Conservation (phyloP, 2,797 vertebrate species). For the Onychomys leucogaster region DNA sequence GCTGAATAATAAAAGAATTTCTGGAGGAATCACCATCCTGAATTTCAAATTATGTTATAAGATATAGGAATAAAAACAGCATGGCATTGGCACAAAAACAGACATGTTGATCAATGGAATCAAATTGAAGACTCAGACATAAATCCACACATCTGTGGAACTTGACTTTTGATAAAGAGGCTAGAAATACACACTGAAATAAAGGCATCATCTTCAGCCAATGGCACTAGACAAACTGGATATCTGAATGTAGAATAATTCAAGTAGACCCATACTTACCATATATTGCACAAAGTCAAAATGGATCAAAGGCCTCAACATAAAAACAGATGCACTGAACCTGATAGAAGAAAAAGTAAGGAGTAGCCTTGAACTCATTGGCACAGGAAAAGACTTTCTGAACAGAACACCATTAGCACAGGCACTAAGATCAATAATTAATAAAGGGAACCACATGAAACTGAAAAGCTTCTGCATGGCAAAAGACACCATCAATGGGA, state of each 20-base stretch:
- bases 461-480: not conserved
- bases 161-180: not conserved
- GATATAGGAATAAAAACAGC: not conserved
- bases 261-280: not conserved
- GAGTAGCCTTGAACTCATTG: not conserved
- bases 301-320: not conserved
- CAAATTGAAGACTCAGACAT: not conserved
- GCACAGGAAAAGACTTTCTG: not conserved
- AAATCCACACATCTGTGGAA: too few relatives aligned
- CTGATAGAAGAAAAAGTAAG: not conserved
- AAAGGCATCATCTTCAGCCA: not conserved
- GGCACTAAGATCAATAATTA: not conserved
- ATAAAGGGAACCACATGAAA: not conserved
- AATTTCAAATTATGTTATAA: not conserved
- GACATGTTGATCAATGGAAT: not conserved
- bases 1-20: not conserved
- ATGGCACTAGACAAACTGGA: not conserved
- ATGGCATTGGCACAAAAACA: not conserved
- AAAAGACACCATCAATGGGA: not conserved
- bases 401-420: not conserved
- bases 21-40: too few relatives aligned
- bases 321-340: not conserved
- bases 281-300: not conserved
- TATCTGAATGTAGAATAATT: not conserved
- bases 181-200: not conserved